Base-by-base conservation (phyloP, 2,797 vertebrate species). In the Argentina silus region DNA sequence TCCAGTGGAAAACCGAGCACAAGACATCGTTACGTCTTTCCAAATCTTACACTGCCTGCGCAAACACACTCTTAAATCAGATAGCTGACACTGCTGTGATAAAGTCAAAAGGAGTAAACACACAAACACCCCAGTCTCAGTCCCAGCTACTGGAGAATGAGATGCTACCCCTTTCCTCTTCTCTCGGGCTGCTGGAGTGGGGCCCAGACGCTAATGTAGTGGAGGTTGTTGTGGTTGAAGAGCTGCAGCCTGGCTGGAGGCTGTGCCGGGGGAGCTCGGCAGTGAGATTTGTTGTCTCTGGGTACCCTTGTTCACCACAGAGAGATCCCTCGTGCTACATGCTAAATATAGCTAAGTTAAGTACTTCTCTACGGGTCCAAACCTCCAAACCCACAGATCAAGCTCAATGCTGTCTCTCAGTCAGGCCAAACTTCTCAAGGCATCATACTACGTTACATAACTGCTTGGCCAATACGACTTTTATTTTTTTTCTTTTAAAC, bases 1-100 rank as follows among this genome's bases (percentile, higher is more conserved):
- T 12, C 69, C 89, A 80, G 93, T 93, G 71, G 89, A 76, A 69
- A 89, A 90, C 79, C 91, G 92, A 6, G 89, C 90, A 79, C 14
- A 55, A 19, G 51, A 36, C 45, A 62, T 62, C 14, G 9, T 92
- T 90, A 74, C 12, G 15, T 11, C 57, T 60, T 27, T 1, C 89
- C 91, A 69, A 8, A 21, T 42, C 90, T 81, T 78, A 90, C 91
- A 78, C 91, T 90, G 81, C 92, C 91, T 92, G 92, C 86, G 89
- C 91, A 93, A 70, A 90, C 91, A 80, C 92, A 84, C 75, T 90
- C 93, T 14, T 7, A 51, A 50, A 9, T 11, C 21, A 23, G 53
- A n/a, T 15, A 17, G 27, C 27, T 36, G 27, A 36, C 27, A 36
- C 27, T 36, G 27, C 27, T 2, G 27, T 17, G n/a, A n/a, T 21